Conservation (phyloP, 2,113 vertebrate genomes). For the Carassius gibelio region DNA sequence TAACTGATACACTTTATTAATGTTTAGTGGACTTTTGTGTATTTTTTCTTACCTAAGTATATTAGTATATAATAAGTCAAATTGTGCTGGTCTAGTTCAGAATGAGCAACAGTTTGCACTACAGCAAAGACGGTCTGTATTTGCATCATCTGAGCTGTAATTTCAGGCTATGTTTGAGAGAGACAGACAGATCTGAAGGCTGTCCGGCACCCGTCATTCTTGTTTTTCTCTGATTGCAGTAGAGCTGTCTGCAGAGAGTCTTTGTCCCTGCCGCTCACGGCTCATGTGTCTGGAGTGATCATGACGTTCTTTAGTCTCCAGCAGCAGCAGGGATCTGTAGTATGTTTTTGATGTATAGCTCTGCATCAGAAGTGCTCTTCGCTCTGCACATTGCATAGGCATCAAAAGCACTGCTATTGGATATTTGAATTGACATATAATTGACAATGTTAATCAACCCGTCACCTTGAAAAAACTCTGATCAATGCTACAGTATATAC, state of each 20-base stretch:
- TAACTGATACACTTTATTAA: too few species aligned
- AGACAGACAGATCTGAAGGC: not conserved
- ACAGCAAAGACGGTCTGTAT: not conserved
- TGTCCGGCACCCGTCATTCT: not conserved
- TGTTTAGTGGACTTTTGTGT: not conserved
- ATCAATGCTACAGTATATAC: not conserved
- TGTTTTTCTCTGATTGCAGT: slow-evolving; percentile 11
- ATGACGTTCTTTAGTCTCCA: slow-evolving; percentile 7
- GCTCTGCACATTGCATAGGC: not conserved
- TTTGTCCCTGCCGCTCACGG: not conserved
- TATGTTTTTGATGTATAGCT: not conserved
- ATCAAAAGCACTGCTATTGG: not conserved
- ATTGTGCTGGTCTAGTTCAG: not conserved
- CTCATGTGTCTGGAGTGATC: slow-evolving; percentile 13
- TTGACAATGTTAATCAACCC: not conserved
- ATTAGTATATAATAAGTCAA: not conserved
- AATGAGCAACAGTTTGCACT: not conserved
- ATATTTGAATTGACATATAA: not conserved
- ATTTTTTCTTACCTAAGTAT: not conserved
- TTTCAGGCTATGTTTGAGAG: not conserved
- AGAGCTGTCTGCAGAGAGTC: slow-evolving; percentile 7
- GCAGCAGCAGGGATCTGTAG: not conserved
- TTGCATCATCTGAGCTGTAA: slow-evolving; percentile 19
- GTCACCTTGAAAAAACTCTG: not conserved
- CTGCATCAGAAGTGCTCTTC: not conserved